Conservation (phyloP, 2,113 vertebrate genomes). For the Stercorarius parasiticus region DNA sequence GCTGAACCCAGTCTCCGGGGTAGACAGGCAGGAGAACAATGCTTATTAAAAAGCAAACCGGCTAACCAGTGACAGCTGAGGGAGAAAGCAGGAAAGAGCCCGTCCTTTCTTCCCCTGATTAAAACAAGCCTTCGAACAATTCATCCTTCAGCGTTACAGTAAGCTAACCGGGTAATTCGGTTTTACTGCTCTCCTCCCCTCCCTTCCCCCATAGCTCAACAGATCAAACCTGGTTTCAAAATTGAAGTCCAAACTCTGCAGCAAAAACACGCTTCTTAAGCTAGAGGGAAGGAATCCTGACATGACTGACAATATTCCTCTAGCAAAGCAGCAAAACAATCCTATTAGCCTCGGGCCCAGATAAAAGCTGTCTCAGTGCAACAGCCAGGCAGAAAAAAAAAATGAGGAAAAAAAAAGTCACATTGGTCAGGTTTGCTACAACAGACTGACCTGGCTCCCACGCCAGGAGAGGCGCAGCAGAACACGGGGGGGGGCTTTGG, state of each 20-base stretch:
- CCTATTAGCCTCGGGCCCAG: background rate
- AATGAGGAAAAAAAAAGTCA: background rate
- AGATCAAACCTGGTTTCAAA: slow-evolving; percentile 22
- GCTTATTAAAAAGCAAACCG: background rate
- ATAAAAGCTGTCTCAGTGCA: background rate
- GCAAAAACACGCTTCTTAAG: background rate
- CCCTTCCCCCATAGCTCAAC: background rate
- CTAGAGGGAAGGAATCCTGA: background rate
- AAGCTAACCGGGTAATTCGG: background rate
- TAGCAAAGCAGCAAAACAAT: background rate
- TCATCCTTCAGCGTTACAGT: background rate
- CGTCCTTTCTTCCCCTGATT: background rate
- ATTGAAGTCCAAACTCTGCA: background rate
- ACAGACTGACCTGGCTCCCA: background rate
- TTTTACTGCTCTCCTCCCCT: slow-evolving; percentile 5
- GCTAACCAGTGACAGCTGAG: slow-evolving; percentile 32
- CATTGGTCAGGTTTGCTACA: background rate
- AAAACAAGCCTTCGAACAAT: background rate
- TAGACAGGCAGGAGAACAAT: background rate
- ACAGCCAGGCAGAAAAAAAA: background rate
- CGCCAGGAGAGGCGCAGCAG: background rate
- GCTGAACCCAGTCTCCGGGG: background rate
- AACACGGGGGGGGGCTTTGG: background rate
- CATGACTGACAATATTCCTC: background rate
- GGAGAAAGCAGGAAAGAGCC: background rate